phyloP scores from a whole-genome alignment of 2,888 invertebrate species.

The Protodeltote pygarga region DNA sequence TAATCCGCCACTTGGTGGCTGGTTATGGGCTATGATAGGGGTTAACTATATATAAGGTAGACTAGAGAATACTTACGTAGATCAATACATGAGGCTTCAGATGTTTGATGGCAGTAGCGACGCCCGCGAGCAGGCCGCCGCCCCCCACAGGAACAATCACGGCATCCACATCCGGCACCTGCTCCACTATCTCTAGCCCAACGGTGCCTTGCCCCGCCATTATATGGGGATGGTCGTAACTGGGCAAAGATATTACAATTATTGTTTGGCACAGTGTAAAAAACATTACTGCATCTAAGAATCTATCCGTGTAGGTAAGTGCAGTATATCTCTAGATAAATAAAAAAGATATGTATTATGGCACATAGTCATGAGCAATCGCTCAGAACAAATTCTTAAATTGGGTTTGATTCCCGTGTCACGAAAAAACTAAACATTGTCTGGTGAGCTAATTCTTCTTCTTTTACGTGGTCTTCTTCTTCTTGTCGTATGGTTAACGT shows the following conservation, averaged over 20 bases:
- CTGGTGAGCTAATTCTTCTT: too few relatives aligned
- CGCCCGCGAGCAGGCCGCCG: constrained; percentile 96
- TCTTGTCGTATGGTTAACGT: too few relatives aligned
- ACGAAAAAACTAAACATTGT: too few relatives aligned
- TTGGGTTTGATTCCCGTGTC: too few relatives aligned
- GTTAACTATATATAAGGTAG: not conserved
- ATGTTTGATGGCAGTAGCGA: constrained; percentile 95
- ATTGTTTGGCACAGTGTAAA: not conserved
- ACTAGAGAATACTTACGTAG: constrained; percentile 89
- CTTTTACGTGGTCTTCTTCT: too few relatives aligned
- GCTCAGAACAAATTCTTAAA: too few relatives aligned
- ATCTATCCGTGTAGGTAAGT: too few relatives aligned
- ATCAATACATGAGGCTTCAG: constrained; percentile 93
- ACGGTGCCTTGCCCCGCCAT: constrained; percentile 98
- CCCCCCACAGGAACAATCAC: constrained; percentile 97
- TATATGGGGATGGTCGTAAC: constrained; percentile 98
- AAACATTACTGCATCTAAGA: too few relatives aligned
- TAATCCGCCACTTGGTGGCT: too few relatives aligned
- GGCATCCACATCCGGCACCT: constrained; percentile 95
- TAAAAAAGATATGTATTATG: too few relatives aligned
- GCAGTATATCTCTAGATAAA: too few relatives aligned
- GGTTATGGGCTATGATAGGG: not conserved
- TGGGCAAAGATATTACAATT: constrained; percentile 60
- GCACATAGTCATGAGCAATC: too few relatives aligned
- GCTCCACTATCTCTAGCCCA: constrained; percentile 96